These are phyloP conservation scores for Idaea aversata DNA, from an alignment of 2,888 invertebrate genomes.

Conservation along the genomic window DNA sequence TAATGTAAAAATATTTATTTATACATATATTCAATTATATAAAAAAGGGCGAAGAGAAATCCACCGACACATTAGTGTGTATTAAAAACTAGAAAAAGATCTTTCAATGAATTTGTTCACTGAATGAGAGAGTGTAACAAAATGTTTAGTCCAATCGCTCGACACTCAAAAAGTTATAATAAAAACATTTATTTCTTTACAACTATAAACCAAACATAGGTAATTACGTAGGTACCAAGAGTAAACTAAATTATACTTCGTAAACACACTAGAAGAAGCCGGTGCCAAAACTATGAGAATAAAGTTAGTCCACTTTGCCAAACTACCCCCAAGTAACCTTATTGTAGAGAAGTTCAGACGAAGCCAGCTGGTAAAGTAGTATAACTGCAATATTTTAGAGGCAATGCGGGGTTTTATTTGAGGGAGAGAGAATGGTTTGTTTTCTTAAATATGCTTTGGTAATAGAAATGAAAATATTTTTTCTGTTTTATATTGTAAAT, in stretches of 20 bases:
- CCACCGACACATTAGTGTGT: too few species aligned
- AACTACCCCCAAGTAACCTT: not conserved
- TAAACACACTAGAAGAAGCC: not conserved
- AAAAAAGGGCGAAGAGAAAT: too few species aligned
- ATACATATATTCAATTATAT: too few species aligned
- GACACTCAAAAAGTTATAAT: too few species aligned
- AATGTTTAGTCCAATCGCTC: too few species aligned
- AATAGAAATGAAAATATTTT: not conserved
- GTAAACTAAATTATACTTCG: not conserved
- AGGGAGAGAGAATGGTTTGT: not conserved
- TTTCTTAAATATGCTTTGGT: not conserved
- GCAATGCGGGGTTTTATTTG: not conserved
- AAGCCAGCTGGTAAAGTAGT: conserved; percentile 3
- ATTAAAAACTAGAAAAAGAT: too few species aligned
- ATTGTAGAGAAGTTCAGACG: conserved; percentile 3
- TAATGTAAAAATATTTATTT: too few species aligned
- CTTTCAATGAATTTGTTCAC: too few species aligned
- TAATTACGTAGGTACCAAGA: not conserved
- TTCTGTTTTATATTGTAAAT: not conserved
- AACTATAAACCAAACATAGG: too few species aligned
- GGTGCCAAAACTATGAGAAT: conserved; percentile 13
- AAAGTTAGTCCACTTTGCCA: conserved; percentile 11
- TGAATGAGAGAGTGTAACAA: too few species aligned
- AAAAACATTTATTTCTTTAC: too few species aligned
- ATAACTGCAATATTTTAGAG: not conserved